Evolutionary conservation across 2,797 vertebrate species (phyloP).

Genomic region (Spheniscus humboldti): DNA sequence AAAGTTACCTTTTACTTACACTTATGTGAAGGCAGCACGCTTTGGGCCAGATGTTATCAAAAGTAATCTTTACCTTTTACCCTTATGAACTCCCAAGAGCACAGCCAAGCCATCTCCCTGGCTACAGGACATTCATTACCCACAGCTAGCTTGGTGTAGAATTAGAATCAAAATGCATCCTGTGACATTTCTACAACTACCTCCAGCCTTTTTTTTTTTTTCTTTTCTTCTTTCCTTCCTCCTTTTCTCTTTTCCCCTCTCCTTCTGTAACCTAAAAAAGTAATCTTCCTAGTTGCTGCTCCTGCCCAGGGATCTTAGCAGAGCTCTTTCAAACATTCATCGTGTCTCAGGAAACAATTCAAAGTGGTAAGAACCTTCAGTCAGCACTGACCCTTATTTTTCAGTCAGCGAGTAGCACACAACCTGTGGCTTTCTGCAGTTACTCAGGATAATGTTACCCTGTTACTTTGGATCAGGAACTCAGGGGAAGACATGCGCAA

Average conservation of each 20-base stretch:
- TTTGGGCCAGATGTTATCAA: background rate
- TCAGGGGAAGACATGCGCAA: fast-evolving
- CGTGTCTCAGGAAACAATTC: background rate
- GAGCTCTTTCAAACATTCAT: background rate
- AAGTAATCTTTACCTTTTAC: background rate
- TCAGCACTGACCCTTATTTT: background rate
- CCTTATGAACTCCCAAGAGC: background rate
- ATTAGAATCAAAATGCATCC: background rate
- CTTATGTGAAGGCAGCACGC: background rate
- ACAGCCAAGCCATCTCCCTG: background rate
- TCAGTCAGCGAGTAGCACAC: background rate
- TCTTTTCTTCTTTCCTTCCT: too few relatives aligned
- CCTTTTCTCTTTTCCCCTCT: too few relatives aligned
- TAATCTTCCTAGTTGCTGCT: background rate
- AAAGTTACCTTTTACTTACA: background rate
- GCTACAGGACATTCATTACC: background rate
- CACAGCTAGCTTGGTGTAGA: background rate
- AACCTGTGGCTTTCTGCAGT: background rate
- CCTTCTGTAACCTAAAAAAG: background rate
- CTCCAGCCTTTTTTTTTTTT: background rate
- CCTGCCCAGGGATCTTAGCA: background rate
- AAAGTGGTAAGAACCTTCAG: background rate
- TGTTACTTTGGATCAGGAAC: background rate
- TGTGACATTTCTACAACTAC: background rate
- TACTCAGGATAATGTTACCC: background rate